Conservation (phyloP, 2,113 vertebrate species). For the Scopus umbretta region DNA sequence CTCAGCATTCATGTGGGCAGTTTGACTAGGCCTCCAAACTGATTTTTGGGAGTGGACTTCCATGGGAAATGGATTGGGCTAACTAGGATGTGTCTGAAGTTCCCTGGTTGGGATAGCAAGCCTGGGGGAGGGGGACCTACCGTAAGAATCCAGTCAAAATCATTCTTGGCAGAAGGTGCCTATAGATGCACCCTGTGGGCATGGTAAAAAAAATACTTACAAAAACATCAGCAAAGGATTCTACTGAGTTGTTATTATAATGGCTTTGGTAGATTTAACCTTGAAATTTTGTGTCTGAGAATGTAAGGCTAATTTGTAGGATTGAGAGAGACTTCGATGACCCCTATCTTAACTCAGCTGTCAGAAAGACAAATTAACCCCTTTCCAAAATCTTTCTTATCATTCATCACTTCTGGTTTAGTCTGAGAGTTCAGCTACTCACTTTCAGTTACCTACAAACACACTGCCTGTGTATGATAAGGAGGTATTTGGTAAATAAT, state of each 20-base stretch:
- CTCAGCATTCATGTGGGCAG: not conserved
- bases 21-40: not conserved
- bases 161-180: not conserved
- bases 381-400: constrained; percentile 62
- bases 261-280: constrained; percentile 13
- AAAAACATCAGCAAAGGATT: not conserved
- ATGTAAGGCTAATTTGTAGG: constrained; percentile 12
- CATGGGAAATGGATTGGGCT: not conserved
- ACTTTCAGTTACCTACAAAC: constrained; percentile 19
- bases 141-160: not conserved
- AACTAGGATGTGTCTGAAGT: not conserved
- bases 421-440: constrained; percentile 4
- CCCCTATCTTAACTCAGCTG: constrained; percentile 57
- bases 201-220: not conserved
- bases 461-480: not conserved
- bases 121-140: not conserved
- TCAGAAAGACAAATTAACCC: constrained; percentile 66
- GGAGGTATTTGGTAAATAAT: not conserved
- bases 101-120: not conserved
- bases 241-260: not conserved
- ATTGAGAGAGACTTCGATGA: constrained; percentile 32
- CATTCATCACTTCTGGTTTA: constrained; percentile 59
- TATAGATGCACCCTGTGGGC: not conserved
- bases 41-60: not conserved
- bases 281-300: constrained; percentile 26